Conservation (phyloP, 2,797 vertebrate species). For the Anas bahamensis region DNA sequence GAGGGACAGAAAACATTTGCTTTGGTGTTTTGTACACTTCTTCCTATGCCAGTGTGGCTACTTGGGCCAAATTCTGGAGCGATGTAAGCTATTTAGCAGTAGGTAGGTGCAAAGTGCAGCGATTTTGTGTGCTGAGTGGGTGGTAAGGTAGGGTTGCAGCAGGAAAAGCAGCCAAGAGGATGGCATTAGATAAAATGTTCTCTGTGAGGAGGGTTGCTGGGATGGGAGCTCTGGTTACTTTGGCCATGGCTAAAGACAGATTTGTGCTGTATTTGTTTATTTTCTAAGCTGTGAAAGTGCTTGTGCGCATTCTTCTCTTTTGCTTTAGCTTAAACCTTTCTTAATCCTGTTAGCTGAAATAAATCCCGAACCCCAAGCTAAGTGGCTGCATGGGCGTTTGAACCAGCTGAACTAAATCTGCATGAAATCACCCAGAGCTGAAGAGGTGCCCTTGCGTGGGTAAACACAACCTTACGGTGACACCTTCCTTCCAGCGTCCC, state of each 20-base stretch:
- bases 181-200: neutral
- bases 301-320: slow-evolving; percentile 29
- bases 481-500: neutral
- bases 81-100: neutral
- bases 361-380: slow-evolving; percentile 8
- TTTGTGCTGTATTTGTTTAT: slow-evolving; percentile 39
- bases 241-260: slow-evolving; percentile 1
- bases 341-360: slow-evolving; percentile 47
- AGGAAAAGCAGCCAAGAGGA: slow-evolving; percentile 16
- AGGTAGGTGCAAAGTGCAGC: slow-evolving; percentile 20
- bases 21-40: neutral
- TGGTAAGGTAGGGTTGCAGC: slow-evolving; percentile 25
- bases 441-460: neutral
- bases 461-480: neutral
- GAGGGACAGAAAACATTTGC: neutral
- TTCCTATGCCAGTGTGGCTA: neutral
- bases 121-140: slow-evolving; percentile 13
- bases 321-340: slow-evolving; percentile 36
- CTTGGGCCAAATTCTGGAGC: neutral
- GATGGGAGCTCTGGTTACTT: slow-evolving; percentile 13
- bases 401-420: neutral
- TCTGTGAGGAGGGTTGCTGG: neutral
- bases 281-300: neutral
- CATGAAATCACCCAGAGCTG: neutral
- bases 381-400: neutral